These are phyloP conservation scores for Acanthurus leucopareius DNA, from an alignment of 2,797 vertebrate genomes.

Conservation along the genomic window DNA sequence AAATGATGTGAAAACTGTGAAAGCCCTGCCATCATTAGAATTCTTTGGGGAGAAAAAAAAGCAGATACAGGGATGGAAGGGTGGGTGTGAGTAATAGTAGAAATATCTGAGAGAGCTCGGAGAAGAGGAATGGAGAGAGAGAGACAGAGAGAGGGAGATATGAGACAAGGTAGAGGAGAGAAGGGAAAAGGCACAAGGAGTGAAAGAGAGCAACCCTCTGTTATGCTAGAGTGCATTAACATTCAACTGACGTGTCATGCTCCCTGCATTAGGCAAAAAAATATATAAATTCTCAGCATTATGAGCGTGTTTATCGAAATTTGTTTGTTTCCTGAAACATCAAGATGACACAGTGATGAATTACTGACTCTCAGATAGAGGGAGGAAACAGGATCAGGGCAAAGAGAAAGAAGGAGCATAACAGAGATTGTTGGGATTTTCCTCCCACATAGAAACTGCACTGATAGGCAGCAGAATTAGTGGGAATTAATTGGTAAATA, in stretches of 20 bases:
- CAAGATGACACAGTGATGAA: constrained; percentile 60
- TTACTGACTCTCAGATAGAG: constrained; percentile 49
- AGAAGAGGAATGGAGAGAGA: constrained; percentile 34
- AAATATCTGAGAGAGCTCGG: constrained; percentile 52
- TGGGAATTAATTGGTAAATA: constrained; percentile 38
- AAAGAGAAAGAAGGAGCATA: not conserved
- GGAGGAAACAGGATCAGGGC: constrained; percentile 2
- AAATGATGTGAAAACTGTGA: constrained; percentile 83
- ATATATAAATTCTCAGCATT: constrained; percentile 67
- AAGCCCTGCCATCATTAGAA: constrained; percentile 79
- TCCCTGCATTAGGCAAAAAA: constrained; percentile 51
- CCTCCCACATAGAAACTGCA: constrained; percentile 5
- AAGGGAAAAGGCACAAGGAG: constrained; percentile 38
- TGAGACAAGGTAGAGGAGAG: constrained; percentile 20
- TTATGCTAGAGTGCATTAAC: constrained; percentile 69
- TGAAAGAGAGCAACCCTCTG: constrained; percentile 67
- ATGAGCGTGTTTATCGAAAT: constrained; percentile 70
- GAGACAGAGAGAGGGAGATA: constrained; percentile 32
- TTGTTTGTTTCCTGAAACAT: constrained; percentile 72
- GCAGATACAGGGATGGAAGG: constrained; percentile 52
- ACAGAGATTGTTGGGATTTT: constrained; percentile 1
- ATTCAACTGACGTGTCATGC: constrained; percentile 61
- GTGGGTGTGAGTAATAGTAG: constrained; percentile 57
- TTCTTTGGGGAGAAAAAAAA: constrained; percentile 68
- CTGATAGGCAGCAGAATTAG: constrained; percentile 27